Evolutionary conservation across 2,888 invertebrate species (phyloP).

Genomic region (Aplocera efformata): DNA sequence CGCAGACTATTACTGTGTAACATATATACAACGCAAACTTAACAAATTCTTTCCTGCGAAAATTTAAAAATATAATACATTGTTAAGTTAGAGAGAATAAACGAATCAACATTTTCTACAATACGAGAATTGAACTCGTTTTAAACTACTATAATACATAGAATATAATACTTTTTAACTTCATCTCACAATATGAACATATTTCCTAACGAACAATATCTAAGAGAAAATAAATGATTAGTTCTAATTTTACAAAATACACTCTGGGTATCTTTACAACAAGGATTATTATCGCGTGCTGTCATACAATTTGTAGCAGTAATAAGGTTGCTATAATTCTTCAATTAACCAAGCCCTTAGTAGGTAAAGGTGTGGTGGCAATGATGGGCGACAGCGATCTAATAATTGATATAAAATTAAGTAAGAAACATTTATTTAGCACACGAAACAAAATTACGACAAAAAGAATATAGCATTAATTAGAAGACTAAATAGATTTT

Average conservation of each 20-base stretch:
- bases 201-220: background rate
- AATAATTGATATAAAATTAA: background rate
- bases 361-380: conserved; percentile 18
- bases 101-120: too few species aligned
- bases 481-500: too few species aligned
- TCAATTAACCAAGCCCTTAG: conserved; percentile 55
- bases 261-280: conserved; percentile 13
- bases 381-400: conserved; percentile 18
- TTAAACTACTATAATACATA: too few species aligned
- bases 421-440: background rate
- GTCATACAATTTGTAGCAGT: conserved; percentile 42
- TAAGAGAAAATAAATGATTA: conserved; percentile 2
- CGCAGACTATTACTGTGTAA: too few species aligned
- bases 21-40: too few species aligned
- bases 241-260: background rate
- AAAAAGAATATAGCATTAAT: too few species aligned
- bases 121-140: too few species aligned
- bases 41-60: too few species aligned
- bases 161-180: too few species aligned
- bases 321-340: conserved; percentile 61
- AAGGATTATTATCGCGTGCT: conserved; percentile 32
- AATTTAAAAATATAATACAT: too few species aligned
- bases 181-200: background rate
- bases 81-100: too few species aligned
- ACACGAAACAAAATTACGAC: too few species aligned